A percentile compares a stretch with the other conserved stretches of the same genome.
Evolutionary conservation across 1,140 invertebrate species (phyloP).

Genomic region (Melanaphis sacchari): DNA sequence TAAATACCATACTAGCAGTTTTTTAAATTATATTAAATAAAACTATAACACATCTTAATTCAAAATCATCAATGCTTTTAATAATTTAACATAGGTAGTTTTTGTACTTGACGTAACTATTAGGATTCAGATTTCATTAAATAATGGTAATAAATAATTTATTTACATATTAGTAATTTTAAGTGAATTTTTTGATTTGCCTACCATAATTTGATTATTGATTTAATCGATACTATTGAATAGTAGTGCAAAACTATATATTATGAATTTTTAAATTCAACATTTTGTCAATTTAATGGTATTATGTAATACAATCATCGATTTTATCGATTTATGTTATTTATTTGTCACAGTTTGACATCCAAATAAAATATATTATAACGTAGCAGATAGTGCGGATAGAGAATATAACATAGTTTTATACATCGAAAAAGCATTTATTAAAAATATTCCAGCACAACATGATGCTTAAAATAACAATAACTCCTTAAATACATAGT

Average conservation of each 20-base stretch:
- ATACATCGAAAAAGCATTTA: constrained; percentile 45
- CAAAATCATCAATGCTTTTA: background rate
- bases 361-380: background rate
- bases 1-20: no score
- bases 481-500: constrained; percentile 52
- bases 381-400: background rate
- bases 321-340: background rate
- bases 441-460: constrained; percentile 50
- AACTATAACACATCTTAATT: no score
- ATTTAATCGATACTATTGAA: background rate
- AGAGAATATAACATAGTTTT: background rate
- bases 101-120: no score
- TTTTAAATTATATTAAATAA: no score
- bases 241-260: background rate
- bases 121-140: background rate
- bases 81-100: background rate
- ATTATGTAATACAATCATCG: background rate
- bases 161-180: background rate
- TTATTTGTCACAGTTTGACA: background rate
- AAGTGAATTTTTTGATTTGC: background rate
- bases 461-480: constrained; percentile 36
- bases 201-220: background rate
- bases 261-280: background rate
- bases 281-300: background rate
- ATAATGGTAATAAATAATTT: background rate